A percentile compares a stretch with the other conserved stretches of the same genome.
phyloP scores from a whole-genome alignment of 2,797 vertebrate species.

The Xenentodon cancila region DNA sequence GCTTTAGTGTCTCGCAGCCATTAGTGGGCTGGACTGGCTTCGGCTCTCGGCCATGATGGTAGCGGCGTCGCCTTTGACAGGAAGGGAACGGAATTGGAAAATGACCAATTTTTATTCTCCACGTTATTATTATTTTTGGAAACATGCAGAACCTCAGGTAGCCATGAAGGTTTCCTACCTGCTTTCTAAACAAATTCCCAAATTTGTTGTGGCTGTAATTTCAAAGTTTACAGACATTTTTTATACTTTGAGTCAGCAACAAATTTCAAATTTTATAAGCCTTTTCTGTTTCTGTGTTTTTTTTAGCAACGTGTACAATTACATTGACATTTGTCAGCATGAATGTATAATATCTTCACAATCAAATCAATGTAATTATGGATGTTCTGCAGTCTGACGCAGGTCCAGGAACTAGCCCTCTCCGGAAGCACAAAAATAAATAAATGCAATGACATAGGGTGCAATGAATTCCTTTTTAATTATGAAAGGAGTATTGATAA shows the following conservation, averaged over 20 bases:
- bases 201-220: neutral
- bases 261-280: neutral
- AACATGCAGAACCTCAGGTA: neutral
- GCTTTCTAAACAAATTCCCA: neutral
- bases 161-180: neutral
- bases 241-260: neutral
- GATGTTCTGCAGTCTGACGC: neutral
- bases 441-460: no score
- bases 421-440: neutral
- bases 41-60: neutral
- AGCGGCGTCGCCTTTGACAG: neutral
- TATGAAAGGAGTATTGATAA: no score
- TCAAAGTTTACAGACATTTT: neutral
- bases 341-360: neutral
- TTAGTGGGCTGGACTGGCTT: conserved; percentile 3
- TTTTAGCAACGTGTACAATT: neutral
- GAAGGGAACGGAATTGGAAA: neutral
- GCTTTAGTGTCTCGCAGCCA: neutral
- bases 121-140: neutral
- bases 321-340: neutral
- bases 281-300: neutral
- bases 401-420: neutral
- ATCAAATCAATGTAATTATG: neutral
- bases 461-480: no score
- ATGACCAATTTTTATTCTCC: neutral